phyloP scores from a whole-genome alignment of 2,797 vertebrate genomes.

The Pteropus rufus region DNA sequence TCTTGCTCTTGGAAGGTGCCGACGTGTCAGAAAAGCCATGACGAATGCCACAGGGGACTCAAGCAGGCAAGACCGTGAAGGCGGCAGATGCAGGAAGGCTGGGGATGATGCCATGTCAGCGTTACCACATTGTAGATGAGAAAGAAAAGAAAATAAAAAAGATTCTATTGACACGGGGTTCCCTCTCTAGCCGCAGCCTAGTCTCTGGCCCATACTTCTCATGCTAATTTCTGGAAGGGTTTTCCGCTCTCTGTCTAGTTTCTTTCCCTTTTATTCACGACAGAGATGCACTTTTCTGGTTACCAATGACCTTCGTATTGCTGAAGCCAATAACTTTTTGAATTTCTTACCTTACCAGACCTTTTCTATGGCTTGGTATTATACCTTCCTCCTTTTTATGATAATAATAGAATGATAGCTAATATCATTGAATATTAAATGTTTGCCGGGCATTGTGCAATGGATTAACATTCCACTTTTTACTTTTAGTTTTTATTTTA shows the following conservation, averaged over 20 bases:
- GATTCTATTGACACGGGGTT: fast-evolving
- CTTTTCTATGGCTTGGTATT: neutral
- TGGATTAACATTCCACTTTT: neutral
- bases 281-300: neutral
- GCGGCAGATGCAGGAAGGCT: neutral
- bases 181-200: neutral
- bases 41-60: neutral
- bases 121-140: neutral
- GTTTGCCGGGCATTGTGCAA: neutral
- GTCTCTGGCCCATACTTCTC: neutral
- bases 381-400: neutral
- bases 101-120: neutral
- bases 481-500: no score
- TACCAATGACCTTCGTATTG: neutral
- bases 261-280: neutral
- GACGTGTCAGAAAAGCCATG: neutral
- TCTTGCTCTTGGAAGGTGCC: neutral
- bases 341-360: neutral
- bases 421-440: neutral
- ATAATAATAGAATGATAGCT: neutral
- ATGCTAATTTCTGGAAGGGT: neutral
- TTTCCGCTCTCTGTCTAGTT: neutral
- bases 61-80: neutral
- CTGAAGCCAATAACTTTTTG: neutral
- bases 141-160: neutral